Evolutionary conservation across 2,888 invertebrate species (phyloP).

Genomic region (Epistrophe grossulariae): DNA sequence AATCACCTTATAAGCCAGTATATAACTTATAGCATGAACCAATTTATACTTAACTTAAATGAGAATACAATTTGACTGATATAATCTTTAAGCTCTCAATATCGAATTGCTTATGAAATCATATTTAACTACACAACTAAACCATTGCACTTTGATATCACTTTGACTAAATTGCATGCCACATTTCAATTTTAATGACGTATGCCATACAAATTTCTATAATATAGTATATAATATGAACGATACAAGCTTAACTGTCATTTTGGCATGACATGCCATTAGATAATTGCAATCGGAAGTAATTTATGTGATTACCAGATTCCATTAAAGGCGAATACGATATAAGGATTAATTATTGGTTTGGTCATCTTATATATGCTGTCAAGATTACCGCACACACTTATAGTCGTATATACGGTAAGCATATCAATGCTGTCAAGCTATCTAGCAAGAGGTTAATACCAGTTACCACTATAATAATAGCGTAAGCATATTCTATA

Average conservation of each 20-base stretch:
- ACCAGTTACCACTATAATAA: background rate
- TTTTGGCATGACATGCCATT: constrained; percentile 18
- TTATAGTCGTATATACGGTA: background rate
- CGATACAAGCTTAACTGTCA: constrained; percentile 20
- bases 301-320: constrained; percentile 13
- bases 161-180: background rate
- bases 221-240: background rate
- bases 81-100: background rate
- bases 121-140: background rate
- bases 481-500: background rate
- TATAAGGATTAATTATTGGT: constrained; percentile 22
- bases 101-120: background rate
- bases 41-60: no score
- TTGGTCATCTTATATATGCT: constrained; percentile 5
- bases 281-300: constrained; percentile 31
- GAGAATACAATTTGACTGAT: no score
- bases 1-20: no score
- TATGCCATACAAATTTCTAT: background rate
- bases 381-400: constrained; percentile 10
- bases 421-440: background rate
- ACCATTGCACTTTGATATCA: constrained; percentile 7
- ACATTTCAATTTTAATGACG: constrained; percentile 2
- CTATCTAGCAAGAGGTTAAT: background rate
- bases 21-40: no score
- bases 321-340: constrained; percentile 18